phyloP scores from a whole-genome alignment of 2,113 vertebrate species.

The Tragelaphus buxtoni region DNA sequence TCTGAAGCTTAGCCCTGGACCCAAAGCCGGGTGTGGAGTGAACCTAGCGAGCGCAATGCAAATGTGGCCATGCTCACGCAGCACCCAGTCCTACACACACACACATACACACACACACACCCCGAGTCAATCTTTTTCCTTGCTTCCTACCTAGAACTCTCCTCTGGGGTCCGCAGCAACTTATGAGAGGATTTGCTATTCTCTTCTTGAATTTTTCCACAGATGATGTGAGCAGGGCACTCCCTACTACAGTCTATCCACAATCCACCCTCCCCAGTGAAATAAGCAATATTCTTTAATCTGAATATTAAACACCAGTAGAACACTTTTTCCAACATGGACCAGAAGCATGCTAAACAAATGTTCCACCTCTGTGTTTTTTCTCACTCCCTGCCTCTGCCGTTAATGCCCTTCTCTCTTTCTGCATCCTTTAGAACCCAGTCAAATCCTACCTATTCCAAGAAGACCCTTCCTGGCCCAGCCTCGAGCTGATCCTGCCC shows the following conservation, averaged over 20 bases:
- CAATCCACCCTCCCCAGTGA: no score
- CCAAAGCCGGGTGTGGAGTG: neutral
- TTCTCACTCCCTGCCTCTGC: neutral
- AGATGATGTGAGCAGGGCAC: neutral
- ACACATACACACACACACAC: neutral
- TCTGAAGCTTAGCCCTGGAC: neutral
- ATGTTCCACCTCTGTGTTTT: neutral
- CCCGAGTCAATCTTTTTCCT: neutral
- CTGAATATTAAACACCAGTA: fast-evolving
- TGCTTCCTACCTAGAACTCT: neutral
- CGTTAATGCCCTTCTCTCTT: neutral
- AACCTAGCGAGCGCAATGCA: neutral
- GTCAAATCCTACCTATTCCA: neutral
- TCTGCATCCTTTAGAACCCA: neutral
- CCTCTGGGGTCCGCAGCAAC: neutral
- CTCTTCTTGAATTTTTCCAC: neutral
- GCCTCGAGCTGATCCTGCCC: neutral
- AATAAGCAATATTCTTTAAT: neutral
- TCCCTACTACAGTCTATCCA: neutral
- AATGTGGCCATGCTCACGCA: neutral
- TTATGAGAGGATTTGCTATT: neutral
- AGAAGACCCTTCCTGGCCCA: neutral
- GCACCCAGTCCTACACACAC: neutral
- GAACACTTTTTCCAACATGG: neutral
- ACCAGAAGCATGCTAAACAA: neutral